These are phyloP conservation scores for Drosophila asahinai DNA, from an alignment of 1,140 invertebrate genomes.

Conservation along the genomic window DNA sequence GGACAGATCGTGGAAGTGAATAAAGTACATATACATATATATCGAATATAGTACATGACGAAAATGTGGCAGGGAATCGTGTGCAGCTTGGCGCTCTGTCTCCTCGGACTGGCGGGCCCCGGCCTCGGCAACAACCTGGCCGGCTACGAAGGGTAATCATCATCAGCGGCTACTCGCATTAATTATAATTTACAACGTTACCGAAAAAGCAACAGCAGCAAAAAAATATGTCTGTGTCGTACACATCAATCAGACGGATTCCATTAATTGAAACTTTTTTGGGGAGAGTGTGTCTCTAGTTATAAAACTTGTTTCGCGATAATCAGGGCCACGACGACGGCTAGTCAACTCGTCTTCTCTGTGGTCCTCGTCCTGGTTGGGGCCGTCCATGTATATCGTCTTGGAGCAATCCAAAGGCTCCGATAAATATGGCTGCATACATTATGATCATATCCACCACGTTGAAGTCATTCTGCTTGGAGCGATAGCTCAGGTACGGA, in stretches of 20 bases:
- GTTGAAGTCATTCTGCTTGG: constrained; percentile 21
- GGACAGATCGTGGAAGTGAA: constrained; percentile 32
- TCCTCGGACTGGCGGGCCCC: constrained; percentile 48
- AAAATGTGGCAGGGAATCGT: constrained; percentile 75
- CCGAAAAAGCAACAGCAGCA: constrained; percentile 13
- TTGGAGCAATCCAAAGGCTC: constrained; percentile 14
- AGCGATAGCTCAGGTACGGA: constrained; percentile 44
- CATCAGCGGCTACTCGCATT: constrained; percentile 47
- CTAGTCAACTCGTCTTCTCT: not conserved
- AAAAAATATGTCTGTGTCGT: constrained; percentile 14
- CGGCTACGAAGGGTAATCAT: constrained; percentile 78
- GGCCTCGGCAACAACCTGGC: constrained; percentile 67
- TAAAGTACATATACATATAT: constrained; percentile 8
- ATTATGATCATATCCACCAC: constrained; percentile 43
- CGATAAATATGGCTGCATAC: constrained; percentile 24
- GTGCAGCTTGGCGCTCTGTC: constrained; percentile 66
- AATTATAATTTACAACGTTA: constrained; percentile 42
- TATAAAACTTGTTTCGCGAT: constrained; percentile 14
- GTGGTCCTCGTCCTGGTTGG: not conserved
- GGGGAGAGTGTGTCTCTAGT: not conserved
- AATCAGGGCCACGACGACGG: not conserved
- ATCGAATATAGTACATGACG: constrained; percentile 4
- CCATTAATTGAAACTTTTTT: constrained; percentile 33
- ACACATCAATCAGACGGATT: constrained; percentile 62
- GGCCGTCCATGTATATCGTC: not conserved